Evolutionary conservation across 1,140 invertebrate genomes (phyloP).

Genomic region (Aphis gossypii): DNA sequence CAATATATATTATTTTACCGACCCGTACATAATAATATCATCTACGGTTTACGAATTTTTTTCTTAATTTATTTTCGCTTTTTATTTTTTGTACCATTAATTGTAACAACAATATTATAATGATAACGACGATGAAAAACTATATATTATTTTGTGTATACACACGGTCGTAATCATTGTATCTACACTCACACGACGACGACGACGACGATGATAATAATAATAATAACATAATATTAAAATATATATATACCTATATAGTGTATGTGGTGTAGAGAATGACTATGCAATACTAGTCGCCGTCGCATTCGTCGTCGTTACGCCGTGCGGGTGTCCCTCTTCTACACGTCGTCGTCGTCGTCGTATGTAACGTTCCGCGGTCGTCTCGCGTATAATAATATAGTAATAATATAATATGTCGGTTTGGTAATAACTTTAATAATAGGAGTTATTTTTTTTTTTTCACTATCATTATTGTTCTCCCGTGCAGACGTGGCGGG

Average conservation of each 20-base stretch:
- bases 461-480: slow-evolving; percentile 25
- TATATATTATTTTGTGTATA: not conserved
- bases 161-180: not conserved
- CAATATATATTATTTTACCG: not conserved
- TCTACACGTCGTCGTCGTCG: not conserved
- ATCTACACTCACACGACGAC: not conserved
- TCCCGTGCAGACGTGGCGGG: not conserved
- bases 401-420: not conserved
- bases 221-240: not conserved
- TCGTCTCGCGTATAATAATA: not conserved
- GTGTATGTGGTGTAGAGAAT: not conserved
- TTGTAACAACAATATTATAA: not conserved
- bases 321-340: not conserved
- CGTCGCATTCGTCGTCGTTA: not conserved
- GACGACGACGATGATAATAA: not conserved
- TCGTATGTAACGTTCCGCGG: not conserved
- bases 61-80: not conserved
- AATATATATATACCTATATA: not conserved
- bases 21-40: not conserved
- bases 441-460: slow-evolving; percentile 29
- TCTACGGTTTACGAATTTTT: not conserved
- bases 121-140: not conserved
- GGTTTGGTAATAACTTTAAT: slow-evolving; percentile 51
- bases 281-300: not conserved
- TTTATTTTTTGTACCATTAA: not conserved